These are phyloP conservation scores for Cenopis cana DNA, from an alignment of 2,888 invertebrate species.

Conservation along the genomic window DNA sequence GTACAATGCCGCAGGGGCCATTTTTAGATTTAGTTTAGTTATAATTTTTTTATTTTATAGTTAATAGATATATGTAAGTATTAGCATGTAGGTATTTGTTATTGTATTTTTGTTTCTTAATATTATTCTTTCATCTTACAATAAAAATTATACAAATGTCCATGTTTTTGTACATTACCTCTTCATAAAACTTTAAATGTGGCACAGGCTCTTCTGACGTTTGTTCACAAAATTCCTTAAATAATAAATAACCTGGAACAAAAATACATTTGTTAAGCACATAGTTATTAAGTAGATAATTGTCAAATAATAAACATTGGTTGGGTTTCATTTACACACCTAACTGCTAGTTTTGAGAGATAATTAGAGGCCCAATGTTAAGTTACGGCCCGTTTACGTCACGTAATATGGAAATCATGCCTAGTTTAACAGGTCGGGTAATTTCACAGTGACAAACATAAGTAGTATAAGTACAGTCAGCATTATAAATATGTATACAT, in stretches of 20 bases:
- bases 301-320: constrained; percentile 29
- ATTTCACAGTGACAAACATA: background rate
- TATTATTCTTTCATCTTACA: too few species aligned
- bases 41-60: too few species aligned
- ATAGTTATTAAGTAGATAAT: constrained; percentile 33
- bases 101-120: too few species aligned
- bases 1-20: too few species aligned
- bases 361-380: constrained; percentile 33
- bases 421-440: background rate
- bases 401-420: constrained; percentile 4
- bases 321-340: constrained; percentile 27
- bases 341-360: constrained; percentile 26
- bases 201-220: constrained; percentile 98
- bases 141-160: too few species aligned
- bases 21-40: too few species aligned
- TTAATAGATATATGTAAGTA: too few species aligned
- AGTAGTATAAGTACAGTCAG: background rate
- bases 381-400: constrained; percentile 37
- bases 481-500: too few species aligned
- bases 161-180: constrained; percentile 94
- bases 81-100: too few species aligned
- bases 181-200: constrained; percentile 99
- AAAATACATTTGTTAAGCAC: constrained; percentile 52
- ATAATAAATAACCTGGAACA: constrained; percentile 97
- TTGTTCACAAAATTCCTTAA: constrained; percentile 99